A percentile compares a stretch with the other conserved stretches of the same genome.
Conservation (phyloP, 2,113 vertebrate genomes). For the Anthoscopus minutus region DNA sequence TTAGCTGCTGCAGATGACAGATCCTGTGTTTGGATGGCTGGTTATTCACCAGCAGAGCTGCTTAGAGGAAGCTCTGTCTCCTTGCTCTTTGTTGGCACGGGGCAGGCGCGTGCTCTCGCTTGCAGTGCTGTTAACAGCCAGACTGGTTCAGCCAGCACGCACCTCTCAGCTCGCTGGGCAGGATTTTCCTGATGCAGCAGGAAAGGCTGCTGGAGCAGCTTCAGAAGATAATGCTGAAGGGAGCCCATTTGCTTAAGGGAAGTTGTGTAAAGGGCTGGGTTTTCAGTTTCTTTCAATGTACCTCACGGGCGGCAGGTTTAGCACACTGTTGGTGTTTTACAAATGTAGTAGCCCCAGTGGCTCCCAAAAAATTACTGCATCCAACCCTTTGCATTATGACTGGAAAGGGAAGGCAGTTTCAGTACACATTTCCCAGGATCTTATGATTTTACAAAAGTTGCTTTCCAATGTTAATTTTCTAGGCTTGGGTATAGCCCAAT, state of each 20-base stretch:
- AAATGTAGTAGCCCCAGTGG: fast-evolving
- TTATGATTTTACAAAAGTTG: neutral
- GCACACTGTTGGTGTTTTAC: neutral
- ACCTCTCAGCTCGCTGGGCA: neutral
- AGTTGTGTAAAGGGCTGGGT: neutral
- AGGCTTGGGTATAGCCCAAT: neutral
- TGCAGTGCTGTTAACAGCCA: neutral
- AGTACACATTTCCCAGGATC: neutral
- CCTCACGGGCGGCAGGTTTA: neutral
- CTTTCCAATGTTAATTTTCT: neutral
- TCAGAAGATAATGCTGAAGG: neutral
- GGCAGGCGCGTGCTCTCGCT: neutral
- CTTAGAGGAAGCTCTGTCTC: neutral
- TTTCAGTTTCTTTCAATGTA: neutral
- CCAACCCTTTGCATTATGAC: neutral
- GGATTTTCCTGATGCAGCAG: neutral
- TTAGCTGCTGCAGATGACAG: neutral
- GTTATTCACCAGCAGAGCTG: neutral
- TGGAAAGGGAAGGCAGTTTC: neutral
- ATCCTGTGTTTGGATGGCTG: neutral
- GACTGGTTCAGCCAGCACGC: neutral
- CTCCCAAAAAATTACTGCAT: neutral
- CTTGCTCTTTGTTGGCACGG: neutral
- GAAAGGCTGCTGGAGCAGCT: neutral
- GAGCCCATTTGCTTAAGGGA: neutral